Conservation (phyloP, 2,113 vertebrate genomes). For the Neomonachus schauinslandi region DNA sequence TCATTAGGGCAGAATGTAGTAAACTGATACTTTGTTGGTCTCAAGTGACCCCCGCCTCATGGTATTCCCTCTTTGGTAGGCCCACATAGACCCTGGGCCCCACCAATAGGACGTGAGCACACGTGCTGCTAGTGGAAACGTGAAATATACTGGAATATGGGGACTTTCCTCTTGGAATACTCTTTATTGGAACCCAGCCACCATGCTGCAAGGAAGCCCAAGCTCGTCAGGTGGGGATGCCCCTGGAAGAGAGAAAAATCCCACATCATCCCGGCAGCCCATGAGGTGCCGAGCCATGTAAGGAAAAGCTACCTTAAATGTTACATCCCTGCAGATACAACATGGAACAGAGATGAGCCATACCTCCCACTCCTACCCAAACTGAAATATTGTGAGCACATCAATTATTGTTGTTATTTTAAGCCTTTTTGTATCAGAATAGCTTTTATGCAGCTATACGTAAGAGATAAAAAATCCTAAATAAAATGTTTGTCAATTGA, state of each 20-base stretch:
- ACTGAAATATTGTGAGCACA: neutral
- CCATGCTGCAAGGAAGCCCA: neutral
- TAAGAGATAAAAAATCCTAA: neutral
- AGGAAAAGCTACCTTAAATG: neutral
- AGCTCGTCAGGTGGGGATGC: neutral
- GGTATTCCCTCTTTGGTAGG: too few species aligned
- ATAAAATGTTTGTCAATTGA: neutral
- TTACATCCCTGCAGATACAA: neutral
- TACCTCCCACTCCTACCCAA: too few species aligned
- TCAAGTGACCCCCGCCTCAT: neutral
- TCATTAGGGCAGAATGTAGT: neutral
- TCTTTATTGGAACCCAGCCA: neutral
- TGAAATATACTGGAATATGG: neutral
- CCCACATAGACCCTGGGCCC: neutral
- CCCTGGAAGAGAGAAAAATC: neutral
- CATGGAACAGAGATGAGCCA: neutral
- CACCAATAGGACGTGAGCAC: too few species aligned
- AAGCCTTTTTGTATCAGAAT: neutral
- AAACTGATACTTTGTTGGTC: neutral
- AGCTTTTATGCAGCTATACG: neutral
- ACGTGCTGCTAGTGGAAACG: neutral
- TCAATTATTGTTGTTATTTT: neutral
- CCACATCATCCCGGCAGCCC: neutral
- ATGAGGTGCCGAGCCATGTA: fast-evolving
- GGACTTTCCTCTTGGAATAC: neutral